Evolutionary conservation across 1,140 invertebrate species (phyloP).

Genomic region (Eubasilissa regina): DNA sequence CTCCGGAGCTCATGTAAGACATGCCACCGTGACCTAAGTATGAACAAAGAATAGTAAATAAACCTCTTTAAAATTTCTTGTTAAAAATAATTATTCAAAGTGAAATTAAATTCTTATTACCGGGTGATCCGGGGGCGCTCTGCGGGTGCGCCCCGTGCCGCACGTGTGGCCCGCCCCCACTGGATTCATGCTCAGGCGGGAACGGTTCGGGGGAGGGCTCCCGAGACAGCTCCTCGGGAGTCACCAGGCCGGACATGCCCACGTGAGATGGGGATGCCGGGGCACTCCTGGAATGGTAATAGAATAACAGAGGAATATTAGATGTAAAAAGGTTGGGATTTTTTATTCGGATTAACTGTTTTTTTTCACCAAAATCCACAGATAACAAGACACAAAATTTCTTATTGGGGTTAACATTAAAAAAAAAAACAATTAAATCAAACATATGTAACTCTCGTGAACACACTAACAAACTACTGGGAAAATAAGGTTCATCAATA

Average conservation of each 20-base stretch:
- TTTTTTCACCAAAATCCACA: too few species aligned
- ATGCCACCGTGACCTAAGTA: conserved; percentile 64
- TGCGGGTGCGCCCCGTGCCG: conserved; percentile 60
- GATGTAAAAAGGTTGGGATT: too few species aligned
- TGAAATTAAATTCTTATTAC: conserved; percentile 53
- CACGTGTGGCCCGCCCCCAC: background rate
- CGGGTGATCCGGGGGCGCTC: conserved; percentile 72
- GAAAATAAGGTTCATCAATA: too few species aligned
- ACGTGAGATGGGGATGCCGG: conserved; percentile 95
- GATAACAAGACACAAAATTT: too few species aligned
- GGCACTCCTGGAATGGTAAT: conserved; percentile 81
- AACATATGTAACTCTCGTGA: too few species aligned
- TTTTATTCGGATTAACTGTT: too few species aligned
- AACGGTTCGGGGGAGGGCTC: conserved; percentile 85
- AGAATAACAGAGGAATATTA: too few species aligned
- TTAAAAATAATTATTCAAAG: background rate
- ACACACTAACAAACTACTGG: too few species aligned
- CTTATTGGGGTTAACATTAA: too few species aligned
- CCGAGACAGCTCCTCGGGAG: conserved; percentile 87
- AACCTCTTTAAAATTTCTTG: background rate
- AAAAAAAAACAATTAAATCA: too few species aligned
- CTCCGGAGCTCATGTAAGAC: conserved; percentile 62
- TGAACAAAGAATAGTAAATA: conserved; percentile 25
- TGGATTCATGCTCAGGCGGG: conserved; percentile 61
- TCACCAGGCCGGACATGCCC: conserved; percentile 86